Evolutionary conservation across 1,140 invertebrate species (phyloP).

Genomic region (Trigoniulus corallinus): DNA sequence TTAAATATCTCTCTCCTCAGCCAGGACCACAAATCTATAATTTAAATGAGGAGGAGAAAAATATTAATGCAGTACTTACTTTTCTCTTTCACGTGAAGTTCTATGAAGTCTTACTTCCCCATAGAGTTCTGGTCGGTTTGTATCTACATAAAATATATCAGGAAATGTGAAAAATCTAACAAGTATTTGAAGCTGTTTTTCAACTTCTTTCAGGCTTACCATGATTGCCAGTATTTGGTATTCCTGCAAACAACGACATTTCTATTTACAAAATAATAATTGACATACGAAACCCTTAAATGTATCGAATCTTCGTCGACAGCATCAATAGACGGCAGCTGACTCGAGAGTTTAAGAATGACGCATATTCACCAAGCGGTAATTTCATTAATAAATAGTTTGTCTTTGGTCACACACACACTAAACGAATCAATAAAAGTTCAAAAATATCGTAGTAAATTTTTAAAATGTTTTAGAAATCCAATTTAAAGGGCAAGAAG

Average conservation of each 20-base stretch:
- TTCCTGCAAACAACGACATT: constrained; percentile 15
- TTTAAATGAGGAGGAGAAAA: too few relatives aligned
- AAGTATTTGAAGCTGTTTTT: not conserved
- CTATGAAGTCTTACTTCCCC: constrained; percentile 88
- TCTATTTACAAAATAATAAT: constrained; percentile 2
- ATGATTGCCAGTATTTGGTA: not conserved
- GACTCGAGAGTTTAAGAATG: too few relatives aligned
- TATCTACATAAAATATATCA: not conserved
- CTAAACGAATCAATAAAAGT: too few relatives aligned
- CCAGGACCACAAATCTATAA: too few relatives aligned
- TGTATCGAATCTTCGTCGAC: too few relatives aligned
- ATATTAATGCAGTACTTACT: constrained; percentile 35
- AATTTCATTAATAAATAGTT: too few relatives aligned
- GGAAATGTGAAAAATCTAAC: not conserved
- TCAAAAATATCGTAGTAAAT: too few relatives aligned
- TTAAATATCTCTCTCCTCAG: not conserved
- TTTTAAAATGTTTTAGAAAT: too few relatives aligned
- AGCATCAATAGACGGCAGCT: too few relatives aligned
- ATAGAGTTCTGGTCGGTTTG: constrained; percentile 57
- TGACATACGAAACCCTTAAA: not conserved
- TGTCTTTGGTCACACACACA: too few relatives aligned
- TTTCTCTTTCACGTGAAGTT: constrained; percentile 87
- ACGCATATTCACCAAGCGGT: too few relatives aligned
- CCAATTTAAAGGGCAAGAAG: too few relatives aligned
- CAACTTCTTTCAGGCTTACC: not conserved